Conservation (phyloP, 2,888 invertebrate species). For the Lypha dubia region DNA sequence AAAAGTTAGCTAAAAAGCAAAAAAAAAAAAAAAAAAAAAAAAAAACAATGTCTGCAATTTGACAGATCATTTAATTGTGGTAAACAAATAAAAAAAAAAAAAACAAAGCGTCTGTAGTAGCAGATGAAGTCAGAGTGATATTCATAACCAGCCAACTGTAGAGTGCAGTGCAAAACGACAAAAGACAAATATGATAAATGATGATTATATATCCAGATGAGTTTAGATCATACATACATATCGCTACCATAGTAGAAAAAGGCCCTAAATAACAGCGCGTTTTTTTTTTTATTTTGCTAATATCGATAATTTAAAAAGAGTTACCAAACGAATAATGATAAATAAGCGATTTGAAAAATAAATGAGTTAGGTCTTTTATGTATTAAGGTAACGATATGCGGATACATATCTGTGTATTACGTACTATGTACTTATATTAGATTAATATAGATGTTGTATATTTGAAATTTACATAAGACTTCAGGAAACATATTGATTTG, state of each 20-base stretch:
- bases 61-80: constrained; percentile 69
- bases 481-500: neutral
- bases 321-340: too few species aligned
- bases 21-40: neutral
- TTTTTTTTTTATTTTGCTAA: too few species aligned
- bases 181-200: constrained; percentile 39
- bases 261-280: too few species aligned
- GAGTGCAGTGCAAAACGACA: constrained; percentile 9
- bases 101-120: neutral
- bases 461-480: constrained; percentile 22
- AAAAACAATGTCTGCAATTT: too few species aligned
- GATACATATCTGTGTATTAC: too few species aligned
- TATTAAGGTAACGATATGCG: too few species aligned
- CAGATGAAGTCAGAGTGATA: constrained; percentile 48
- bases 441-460: constrained; percentile 3
- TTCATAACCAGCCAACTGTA: constrained; percentile 24
- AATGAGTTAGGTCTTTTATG: too few species aligned
- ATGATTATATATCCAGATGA: constrained; percentile 46
- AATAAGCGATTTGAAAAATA: too few species aligned
- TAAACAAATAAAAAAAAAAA: neutral
- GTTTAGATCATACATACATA: too few species aligned
- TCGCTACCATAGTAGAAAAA: too few species aligned
- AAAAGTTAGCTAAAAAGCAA: constrained; percentile 36
- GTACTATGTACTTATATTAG: neutral
- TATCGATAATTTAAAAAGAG: too few species aligned